Evolutionary conservation across 1,140 invertebrate genomes (phyloP).

Genomic region (Archivesica marissinica): DNA sequence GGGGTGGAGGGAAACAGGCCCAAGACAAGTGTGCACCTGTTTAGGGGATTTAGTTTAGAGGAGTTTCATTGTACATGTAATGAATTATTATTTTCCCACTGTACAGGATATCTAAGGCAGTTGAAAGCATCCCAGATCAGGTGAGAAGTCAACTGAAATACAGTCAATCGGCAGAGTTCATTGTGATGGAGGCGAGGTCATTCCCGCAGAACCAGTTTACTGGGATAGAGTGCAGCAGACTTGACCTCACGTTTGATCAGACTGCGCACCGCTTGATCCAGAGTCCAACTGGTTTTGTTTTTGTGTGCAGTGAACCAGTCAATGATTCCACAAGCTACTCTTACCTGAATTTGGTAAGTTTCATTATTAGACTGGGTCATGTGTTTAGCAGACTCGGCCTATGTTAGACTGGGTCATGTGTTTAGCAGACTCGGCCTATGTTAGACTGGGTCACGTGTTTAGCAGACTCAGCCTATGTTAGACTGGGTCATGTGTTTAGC

Average conservation of each 20-base stretch:
- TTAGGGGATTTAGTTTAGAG: no score
- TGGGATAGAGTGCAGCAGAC: constrained; percentile 38
- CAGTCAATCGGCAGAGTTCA: constrained; percentile 21
- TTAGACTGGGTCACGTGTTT: no score
- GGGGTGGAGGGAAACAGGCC: no score
- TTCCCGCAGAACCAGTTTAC: constrained; percentile 13
- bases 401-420: no score
- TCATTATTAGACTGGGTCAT: no score
- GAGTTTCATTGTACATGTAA: neutral
- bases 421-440: no score
- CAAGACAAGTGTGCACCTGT: no score
- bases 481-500: no score
- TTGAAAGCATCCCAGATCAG: constrained; percentile 52
- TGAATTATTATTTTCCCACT: no score
- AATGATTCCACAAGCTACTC: constrained; percentile 6
- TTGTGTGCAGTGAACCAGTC: constrained; percentile 45
- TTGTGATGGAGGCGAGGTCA: constrained; percentile 31
- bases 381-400: no score
- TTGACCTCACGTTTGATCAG: constrained; percentile 41
- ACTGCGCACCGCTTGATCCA: constrained; percentile 35
- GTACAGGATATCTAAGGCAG: constrained; percentile 50
- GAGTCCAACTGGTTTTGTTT: constrained; percentile 37
- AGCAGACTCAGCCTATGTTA: no score
- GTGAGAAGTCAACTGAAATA: neutral
- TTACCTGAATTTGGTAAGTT: constrained; percentile 49